A percentile compares a stretch with the other conserved stretches of the same genome.
Evolutionary conservation across 2,888 invertebrate species (phyloP).

Genomic region (Hydriomena furcata): DNA sequence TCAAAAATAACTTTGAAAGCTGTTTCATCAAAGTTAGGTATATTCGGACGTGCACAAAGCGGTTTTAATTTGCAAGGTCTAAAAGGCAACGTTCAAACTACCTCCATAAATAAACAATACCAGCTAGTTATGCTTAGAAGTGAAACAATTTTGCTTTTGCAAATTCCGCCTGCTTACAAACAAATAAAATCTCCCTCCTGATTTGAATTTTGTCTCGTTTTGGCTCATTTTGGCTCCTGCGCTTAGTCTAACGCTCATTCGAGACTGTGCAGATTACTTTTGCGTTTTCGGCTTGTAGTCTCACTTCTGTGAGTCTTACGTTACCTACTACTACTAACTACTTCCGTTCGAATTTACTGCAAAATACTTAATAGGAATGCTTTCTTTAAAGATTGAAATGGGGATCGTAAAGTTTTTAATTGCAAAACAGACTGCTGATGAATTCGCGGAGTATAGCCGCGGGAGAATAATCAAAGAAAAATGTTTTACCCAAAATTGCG

Average conservation of each 20-base stretch:
- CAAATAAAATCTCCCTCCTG: neutral
- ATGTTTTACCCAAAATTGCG: constrained; percentile 14
- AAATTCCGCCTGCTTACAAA: neutral
- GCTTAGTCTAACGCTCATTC: too few relatives aligned
- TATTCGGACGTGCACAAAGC: constrained; percentile 28
- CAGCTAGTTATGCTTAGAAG: neutral
- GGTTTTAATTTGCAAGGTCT: constrained; percentile 25
- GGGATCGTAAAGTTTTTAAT: constrained; percentile 17
- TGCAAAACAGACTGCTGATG: constrained; percentile 17
- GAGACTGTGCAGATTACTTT: too few relatives aligned
- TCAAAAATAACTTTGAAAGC: constrained; percentile 24
- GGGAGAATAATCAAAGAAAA: constrained; percentile 20
- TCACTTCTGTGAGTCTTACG: neutral
- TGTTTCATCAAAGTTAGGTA: constrained; percentile 25
- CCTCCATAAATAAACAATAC: constrained; percentile 10
- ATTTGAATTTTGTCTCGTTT: neutral
- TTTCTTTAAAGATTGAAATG: constrained; percentile 14
- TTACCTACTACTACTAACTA: neutral
- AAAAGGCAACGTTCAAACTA: constrained; percentile 12
- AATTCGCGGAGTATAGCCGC: constrained; percentile 14
- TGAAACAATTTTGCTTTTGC: constrained; percentile 4
- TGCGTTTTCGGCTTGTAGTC: too few relatives aligned
- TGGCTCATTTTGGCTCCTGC: too few relatives aligned
- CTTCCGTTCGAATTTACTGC: constrained; percentile 3
- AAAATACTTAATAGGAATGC: constrained; percentile 15